These are phyloP conservation scores for Ivindomyrus marchei DNA, from an alignment of 2,113 vertebrate genomes.

Conservation along the genomic window DNA sequence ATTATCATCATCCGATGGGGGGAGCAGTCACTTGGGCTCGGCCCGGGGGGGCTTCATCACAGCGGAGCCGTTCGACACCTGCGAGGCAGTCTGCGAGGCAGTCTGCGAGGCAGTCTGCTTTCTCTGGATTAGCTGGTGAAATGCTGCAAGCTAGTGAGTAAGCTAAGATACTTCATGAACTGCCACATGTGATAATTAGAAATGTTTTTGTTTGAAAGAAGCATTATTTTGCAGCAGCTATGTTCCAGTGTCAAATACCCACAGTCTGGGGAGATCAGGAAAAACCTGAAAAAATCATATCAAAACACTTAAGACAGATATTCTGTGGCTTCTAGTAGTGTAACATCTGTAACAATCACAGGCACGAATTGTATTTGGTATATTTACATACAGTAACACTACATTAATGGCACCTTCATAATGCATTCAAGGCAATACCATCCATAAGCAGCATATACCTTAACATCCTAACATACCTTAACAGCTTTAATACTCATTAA, in stretches of 20 bases:
- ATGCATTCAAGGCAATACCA: neutral
- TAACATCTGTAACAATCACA: neutral
- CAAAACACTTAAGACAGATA: neutral
- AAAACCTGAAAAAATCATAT: neutral
- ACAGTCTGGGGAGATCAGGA: neutral
- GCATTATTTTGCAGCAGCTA: neutral
- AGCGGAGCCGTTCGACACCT: neutral
- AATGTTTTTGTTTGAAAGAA: neutral
- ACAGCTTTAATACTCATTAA: neutral
- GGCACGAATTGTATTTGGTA: neutral
- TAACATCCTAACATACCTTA: neutral
- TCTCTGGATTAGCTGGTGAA: neutral
- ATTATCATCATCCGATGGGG: conserved; percentile 8
- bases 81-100: neutral
- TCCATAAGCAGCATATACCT: neutral
- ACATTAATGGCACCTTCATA: neutral
- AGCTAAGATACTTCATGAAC: neutral
- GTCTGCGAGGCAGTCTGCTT: neutral
- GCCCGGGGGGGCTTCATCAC: neutral
- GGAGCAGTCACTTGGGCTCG: neutral
- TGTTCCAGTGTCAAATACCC: neutral
- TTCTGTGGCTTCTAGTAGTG: neutral
- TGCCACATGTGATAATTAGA: neutral
- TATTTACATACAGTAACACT: neutral
- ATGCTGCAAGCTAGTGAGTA: neutral